Base-by-base conservation (phyloP, 37 sponge, comb jelly and placozoan genomes). In the Ianthella basta region DNA sequence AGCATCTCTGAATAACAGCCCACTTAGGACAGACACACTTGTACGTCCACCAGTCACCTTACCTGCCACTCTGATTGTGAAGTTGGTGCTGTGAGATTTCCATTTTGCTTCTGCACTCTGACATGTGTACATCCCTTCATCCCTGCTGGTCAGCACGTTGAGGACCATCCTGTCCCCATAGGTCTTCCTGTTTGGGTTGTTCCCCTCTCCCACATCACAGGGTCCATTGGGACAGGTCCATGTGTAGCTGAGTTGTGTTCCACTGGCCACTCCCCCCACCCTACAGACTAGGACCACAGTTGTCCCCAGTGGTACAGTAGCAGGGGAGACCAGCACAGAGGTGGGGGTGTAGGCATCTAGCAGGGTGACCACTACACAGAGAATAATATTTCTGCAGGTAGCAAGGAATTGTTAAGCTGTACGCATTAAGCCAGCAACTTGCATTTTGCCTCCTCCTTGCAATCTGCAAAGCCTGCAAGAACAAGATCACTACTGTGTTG, bases 41-140 rank as follows among this genome's bases (percentile, higher is more conserved):
- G n/a, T n/a, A n/a, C n/a, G n/a, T n/a, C n/a, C n/a, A n/a, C n/a
- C n/a, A n/a, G n/a, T n/a, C n/a, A n/a, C n/a, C 6, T 44, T 44
- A 44, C 50, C 50, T 44, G 3, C 50, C 50, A 44, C 50, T 44
- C 50, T 44, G 6, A 44, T 3, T 10, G 8, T 8, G 8, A 44
- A 44, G 50, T 3, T 44, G 8, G 50, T 10, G 6, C 50, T 44
- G 50, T 44, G 8, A 8, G 50, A 3, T 44, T 44, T 44, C 50
- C 8, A 10, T 3, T 44, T 8, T 44, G 6, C 50, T 8, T 44
- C 50, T 61, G 23, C 15, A 13, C 37, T 50, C 53, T 41, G 78
- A 75, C 78, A 75, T 24, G 54, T 75, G 78, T 75, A 75, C 41
- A 20, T 75, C 78, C 78, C 78, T 44, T 15, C 78, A 75, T 75